phyloP scores from a whole-genome alignment of 2,888 invertebrate species.

The Allolobophora icterica region DNA sequence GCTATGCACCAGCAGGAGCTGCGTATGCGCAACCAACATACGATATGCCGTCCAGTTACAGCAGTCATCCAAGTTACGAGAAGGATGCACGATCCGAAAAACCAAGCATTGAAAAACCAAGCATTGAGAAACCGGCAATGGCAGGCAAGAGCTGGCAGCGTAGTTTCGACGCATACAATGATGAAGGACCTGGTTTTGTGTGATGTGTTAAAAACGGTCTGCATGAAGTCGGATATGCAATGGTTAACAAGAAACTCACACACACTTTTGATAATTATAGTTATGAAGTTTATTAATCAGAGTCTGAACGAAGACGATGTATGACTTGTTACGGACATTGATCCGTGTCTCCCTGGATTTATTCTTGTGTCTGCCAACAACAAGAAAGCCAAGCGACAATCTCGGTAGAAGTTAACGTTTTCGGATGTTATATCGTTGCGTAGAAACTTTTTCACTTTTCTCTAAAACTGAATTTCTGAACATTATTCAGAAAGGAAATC shows the following conservation, averaged over 20 bases:
- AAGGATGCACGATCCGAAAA: slow-evolving; percentile 31
- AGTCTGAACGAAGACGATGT: background rate
- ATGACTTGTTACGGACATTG: background rate
- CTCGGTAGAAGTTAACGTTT: background rate
- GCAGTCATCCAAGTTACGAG: slow-evolving; percentile 40
- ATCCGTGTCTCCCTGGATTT: background rate
- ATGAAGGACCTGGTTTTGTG: slow-evolving; percentile 20
- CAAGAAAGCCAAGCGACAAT: background rate
- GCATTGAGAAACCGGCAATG: background rate
- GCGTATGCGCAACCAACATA: slow-evolving; percentile 1
- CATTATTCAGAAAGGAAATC: background rate
- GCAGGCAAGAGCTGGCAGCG: slow-evolving; percentile 26
- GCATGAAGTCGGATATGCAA: background rate
- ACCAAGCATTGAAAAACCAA: slow-evolving; percentile 24
- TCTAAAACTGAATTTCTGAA: background rate
- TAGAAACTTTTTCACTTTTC: background rate
- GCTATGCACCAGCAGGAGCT: slow-evolving; percentile 3
- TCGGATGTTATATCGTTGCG: background rate
- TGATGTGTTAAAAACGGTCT: background rate
- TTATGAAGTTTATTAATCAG: background rate
- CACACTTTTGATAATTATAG: background rate
- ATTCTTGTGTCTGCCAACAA: background rate
- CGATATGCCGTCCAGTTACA: slow-evolving; percentile 30
- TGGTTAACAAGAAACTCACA: background rate
- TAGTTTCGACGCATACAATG: slow-evolving; percentile 13